Evolutionary conservation across 2,113 vertebrate species (phyloP).

Genomic region (Phylloscopus trochilus): DNA sequence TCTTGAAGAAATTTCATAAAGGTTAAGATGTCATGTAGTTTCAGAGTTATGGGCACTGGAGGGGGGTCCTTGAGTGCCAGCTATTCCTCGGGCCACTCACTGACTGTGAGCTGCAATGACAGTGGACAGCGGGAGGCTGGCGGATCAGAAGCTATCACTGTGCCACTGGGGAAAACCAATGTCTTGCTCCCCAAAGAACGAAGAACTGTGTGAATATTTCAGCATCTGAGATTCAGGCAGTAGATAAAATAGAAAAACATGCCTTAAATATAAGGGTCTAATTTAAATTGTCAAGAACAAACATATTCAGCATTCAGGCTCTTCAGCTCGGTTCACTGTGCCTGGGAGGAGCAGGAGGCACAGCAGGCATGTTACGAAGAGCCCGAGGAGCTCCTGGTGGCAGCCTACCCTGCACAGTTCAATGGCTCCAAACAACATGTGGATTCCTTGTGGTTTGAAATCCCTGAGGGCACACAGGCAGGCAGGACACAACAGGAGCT

Average conservation of each 20-base stretch:
- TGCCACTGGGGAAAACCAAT: constrained; percentile 65
- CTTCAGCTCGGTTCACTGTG: neutral
- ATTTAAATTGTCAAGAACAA: constrained; percentile 20
- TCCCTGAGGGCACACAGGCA: neutral
- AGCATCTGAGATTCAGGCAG: constrained; percentile 2
- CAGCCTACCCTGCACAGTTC: neutral
- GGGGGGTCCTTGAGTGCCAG: constrained; percentile 72
- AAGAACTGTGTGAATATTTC: constrained; percentile 26
- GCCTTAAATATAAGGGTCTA: constrained; percentile 4
- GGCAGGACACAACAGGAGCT: neutral
- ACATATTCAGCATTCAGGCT: neutral
- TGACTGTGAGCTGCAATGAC: constrained; percentile 82
- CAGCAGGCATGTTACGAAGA: neutral
- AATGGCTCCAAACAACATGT: neutral
- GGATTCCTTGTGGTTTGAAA: neutral
- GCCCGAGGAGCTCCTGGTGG: neutral
- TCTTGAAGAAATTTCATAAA: constrained; percentile 84
- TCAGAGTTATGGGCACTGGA: constrained; percentile 75
- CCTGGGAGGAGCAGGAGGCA: neutral
- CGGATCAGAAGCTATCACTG: constrained; percentile 64
- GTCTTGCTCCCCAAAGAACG: constrained; percentile 33
- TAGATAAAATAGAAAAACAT: constrained; percentile 24
- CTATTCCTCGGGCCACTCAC: constrained; percentile 69
- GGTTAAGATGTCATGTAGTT: constrained; percentile 86
- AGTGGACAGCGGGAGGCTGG: constrained; percentile 81